These are phyloP conservation scores for Salpingus planirostris DNA, from an alignment of 2,888 invertebrate species.

Conservation along the genomic window DNA sequence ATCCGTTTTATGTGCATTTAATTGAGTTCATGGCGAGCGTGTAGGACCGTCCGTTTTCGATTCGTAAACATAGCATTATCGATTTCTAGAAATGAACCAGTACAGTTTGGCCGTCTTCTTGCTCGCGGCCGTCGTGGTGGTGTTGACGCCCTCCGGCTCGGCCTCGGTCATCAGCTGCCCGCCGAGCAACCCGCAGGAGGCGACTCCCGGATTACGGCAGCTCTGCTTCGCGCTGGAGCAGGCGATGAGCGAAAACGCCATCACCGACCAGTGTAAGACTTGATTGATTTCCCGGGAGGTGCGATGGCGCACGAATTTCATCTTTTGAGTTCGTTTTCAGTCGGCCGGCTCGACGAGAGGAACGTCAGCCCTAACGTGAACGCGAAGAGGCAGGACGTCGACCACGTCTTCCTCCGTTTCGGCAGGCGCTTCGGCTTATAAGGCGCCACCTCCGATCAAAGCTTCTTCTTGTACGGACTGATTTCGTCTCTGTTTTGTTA, in stretches of 20 bases:
- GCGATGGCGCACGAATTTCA: too few species aligned
- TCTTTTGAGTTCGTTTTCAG: slow-evolving; percentile 20
- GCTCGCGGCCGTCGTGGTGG: slow-evolving; percentile 17
- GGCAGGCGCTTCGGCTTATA: slow-evolving; percentile 52
- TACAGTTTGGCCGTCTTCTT: slow-evolving; percentile 15
- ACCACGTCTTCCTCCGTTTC: slow-evolving; percentile 84
- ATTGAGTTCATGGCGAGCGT: too few species aligned
- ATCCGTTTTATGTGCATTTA: too few species aligned
- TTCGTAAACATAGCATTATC: too few species aligned
- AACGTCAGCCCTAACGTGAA: slow-evolving; percentile 23
- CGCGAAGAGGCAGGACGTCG: slow-evolving; percentile 70
- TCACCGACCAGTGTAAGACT: slow-evolving; percentile 23
- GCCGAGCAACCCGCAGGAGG: slow-evolving; percentile 20
- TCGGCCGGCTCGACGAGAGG: slow-evolving; percentile 20
- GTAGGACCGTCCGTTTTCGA: too few species aligned
- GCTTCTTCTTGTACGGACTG: slow-evolving; percentile 13
- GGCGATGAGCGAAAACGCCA: slow-evolving; percentile 23
- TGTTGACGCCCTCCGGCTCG: slow-evolving; percentile 16
- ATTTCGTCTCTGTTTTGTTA: slow-evolving; percentile 9
- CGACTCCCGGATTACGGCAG: slow-evolving; percentile 23
- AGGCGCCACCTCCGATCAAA: slow-evolving; percentile 6
- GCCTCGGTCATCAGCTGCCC: slow-evolving; percentile 29
- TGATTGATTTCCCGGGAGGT: not conserved
- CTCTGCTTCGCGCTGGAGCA: slow-evolving; percentile 27
- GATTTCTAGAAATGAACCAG: slow-evolving; percentile 22